Conservation (phyloP, 2,797 vertebrate genomes). For the Serranus cabrilla region DNA sequence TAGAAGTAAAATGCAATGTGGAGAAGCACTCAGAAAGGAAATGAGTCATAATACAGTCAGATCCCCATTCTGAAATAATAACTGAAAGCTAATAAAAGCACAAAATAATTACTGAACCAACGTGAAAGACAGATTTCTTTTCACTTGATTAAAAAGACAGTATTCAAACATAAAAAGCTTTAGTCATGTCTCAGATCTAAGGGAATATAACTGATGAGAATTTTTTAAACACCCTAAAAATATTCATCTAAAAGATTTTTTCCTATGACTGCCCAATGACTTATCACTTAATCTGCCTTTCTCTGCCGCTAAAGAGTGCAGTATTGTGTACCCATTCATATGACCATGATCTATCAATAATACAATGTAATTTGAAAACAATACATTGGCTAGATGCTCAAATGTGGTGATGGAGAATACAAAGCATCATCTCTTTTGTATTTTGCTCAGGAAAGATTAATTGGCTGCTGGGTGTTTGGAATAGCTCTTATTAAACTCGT, state of each 20-base stretch:
- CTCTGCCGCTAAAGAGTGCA: constrained; percentile 2
- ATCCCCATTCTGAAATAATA: constrained; percentile 12
- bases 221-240: constrained; percentile 8
- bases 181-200: constrained; percentile 1
- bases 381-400: constrained; percentile 26
- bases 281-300: constrained; percentile 10
- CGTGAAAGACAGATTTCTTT: constrained; percentile 23
- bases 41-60: constrained; percentile 23
- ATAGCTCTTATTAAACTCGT: constrained; percentile 49
- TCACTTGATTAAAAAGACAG: constrained; percentile 37
- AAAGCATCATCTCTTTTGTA: constrained; percentile 16
- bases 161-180: constrained; percentile 26
- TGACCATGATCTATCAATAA: constrained; percentile 17
- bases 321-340: constrained; percentile 17
- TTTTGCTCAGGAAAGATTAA: constrained; percentile 37
- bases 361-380: constrained; percentile 30
- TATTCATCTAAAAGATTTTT: not conserved
- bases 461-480: constrained; percentile 32
- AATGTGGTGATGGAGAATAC: constrained; percentile 19
- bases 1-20: not conserved
- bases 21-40: constrained; percentile 9
- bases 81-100: constrained; percentile 29
- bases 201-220: not conserved
- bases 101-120: constrained; percentile 23
- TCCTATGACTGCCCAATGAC: constrained; percentile 5